Conservation (phyloP, 2,113 vertebrate species). For the Clupea harengus region DNA sequence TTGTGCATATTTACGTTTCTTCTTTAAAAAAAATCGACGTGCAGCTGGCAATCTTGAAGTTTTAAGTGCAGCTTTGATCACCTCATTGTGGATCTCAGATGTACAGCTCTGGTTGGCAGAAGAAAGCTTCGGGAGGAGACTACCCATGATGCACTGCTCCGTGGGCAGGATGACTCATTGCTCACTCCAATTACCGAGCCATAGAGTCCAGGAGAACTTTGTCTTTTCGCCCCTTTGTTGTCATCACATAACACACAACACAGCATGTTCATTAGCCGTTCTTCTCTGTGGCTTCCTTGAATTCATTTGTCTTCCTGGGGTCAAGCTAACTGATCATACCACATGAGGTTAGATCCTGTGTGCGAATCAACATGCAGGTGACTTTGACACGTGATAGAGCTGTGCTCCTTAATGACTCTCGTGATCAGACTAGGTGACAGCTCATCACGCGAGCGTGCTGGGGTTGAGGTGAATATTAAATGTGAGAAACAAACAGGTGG, state of each 20-base stretch:
- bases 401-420: not conserved
- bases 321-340: not conserved
- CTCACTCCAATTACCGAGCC: not conserved
- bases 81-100: not conserved
- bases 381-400: not conserved
- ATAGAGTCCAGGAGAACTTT: not conserved
- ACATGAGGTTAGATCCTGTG: not conserved
- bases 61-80: not conserved
- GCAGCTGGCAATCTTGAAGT: not conserved
- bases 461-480: not conserved
- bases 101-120: not conserved
- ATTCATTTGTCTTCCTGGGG: not conserved
- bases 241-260: not conserved
- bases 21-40: not conserved
- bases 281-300: not conserved
- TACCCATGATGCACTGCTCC: not conserved
- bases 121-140: slow-evolving; percentile 4
- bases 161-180: slow-evolving; percentile 6
- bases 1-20: not conserved
- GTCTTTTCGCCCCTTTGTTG: not conserved
- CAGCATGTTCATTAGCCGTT: not conserved
- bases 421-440: not conserved
- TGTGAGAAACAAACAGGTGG: not conserved
- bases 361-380: not conserved
- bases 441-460: not conserved